Base-by-base conservation (phyloP, 2,113 vertebrate genomes). In the Motacilla tschutschensis region DNA sequence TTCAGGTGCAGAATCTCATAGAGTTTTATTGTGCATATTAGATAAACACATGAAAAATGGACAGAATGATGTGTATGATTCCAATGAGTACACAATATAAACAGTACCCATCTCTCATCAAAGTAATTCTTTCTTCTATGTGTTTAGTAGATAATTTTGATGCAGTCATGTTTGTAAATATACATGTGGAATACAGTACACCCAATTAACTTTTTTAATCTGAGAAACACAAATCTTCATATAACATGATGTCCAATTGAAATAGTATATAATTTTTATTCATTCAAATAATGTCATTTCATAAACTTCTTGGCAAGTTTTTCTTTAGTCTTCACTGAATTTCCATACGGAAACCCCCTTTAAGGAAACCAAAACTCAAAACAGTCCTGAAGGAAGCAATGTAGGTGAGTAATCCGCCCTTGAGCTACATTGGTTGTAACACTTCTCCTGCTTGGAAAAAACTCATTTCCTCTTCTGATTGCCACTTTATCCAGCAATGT, bases 401-500 rank as follows among this genome's bases (percentile, higher is more conserved):
- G 94, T 96, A 96, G 91, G 94, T 92, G 94, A 97, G 92, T 95
- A 92, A 95, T 96, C 94, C 46, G n/a, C 95, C 96, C 96, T 94
- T 85, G 90, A 96, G 96, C 94, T 92, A 96, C 40, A 36, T 36
- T 58, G 76, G 48, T 77, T 96, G 79, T 93, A 96, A 95, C 91
- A 85, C 79, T 96, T 95, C 94, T 95, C 80, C 83, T 93, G 60
- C 93, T 94, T 93, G 92, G 93, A 91, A 93, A 96, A 94, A 96
- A 72, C 50, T 95, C 36, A 96, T 97, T 97, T 96, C 95, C 96
- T 96, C 88, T 94, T 88, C 84, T 95, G 93, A 91, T 87, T 96
- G 88, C 93, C 85, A 78, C 89, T 96, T 96, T 95, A 95, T 95
- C 83, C 95, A 93, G 82, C 48, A 86, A 92, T 94, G 77, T 94